Base-by-base conservation (phyloP, 1,140 invertebrate species). In the Campoletis sonorensis region DNA sequence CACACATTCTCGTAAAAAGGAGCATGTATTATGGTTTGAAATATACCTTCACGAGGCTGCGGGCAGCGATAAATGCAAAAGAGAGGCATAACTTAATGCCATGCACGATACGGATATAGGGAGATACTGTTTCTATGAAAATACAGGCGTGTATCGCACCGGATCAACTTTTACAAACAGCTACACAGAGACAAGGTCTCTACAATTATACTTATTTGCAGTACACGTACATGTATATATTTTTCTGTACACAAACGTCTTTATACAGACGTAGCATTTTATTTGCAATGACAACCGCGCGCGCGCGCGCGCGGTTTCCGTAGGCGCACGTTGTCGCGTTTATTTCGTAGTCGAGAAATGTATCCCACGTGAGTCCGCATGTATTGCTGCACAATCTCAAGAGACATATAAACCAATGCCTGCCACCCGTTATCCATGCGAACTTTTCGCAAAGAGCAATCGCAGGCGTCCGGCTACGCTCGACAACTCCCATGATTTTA, bases 291-390 rank as follows among this genome's bases (percentile, higher is more conserved):
- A 11, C 54, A 58, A 10, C 11, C 40, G 40, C 37, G 37, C 37
- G 37, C 4, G 37, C 10, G 15, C 4, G 4, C 51, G n/a, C 23
- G 61, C 61, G 23, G 61, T 67, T 67, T 67, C 23, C 61, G 61
- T 67, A 67, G 61, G 61, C 61, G 61, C 61, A 13, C 21, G 54
- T 67, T 67, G 61, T 67, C 61, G 61, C 61, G 61, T 67, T 67
- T 67, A 67, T 67, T 27, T 26, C 23, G 61, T 27, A 30, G 2
- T 67, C 61, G 61, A 67, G 61, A 67, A 67, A 67, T 67, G 18
- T 67, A 27, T 27, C n/a, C 23, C 61, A 67, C 40, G 40, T 45
- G 8, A 45, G 40, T 45, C n/a, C 13, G 4, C 4, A 16, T 10
- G 61, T 67, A 27, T 23, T 67, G 21, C 21, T 23, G 61, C 61